Evolutionary conservation across 1,140 invertebrate species (phyloP).

Genomic region (Vanessa atalanta): DNA sequence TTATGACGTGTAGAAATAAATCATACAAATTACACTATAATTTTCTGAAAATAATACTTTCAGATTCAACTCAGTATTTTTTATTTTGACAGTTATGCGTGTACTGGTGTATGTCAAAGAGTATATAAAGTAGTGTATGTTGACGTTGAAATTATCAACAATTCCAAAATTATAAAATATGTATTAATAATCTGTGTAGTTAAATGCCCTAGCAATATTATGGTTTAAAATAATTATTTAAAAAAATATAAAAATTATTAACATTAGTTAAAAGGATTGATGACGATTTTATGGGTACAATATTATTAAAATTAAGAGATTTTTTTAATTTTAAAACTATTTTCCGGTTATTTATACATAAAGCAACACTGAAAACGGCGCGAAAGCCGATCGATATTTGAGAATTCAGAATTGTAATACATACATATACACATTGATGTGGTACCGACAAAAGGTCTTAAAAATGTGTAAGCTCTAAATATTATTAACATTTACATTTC

Average conservation of each 20-base stretch:
- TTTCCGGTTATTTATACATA: not conserved
- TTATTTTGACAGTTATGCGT: not conserved
- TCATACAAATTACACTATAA: not conserved
- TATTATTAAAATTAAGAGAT: not conserved
- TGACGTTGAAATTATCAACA: not conserved
- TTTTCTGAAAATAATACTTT: too few relatives aligned
- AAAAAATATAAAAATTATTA: too few relatives aligned
- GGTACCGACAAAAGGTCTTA: not conserved
- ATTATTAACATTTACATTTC: constrained; percentile 35
- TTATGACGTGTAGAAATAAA: not conserved
- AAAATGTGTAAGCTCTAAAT: not conserved
- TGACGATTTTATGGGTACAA: not conserved
- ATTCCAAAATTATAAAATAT: not conserved
- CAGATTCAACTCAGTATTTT: too few relatives aligned
- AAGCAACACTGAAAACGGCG: constrained; percentile 40
- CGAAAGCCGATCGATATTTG: constrained; percentile 66
- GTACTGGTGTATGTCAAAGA: too few relatives aligned
- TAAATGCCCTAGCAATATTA: not conserved
- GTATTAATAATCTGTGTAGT: not conserved
- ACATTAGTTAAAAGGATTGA: too few relatives aligned
- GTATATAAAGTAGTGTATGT: not conserved
- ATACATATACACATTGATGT: not conserved
- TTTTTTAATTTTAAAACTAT: not conserved
- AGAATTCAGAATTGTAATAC: not conserved
- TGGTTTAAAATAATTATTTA: not conserved